A percentile compares a stretch with the other conserved stretches of the same genome.
These are phyloP conservation scores for Pygoscelis antarcticus DNA, from an alignment of 2,113 vertebrate genomes.

Conservation along the genomic window DNA sequence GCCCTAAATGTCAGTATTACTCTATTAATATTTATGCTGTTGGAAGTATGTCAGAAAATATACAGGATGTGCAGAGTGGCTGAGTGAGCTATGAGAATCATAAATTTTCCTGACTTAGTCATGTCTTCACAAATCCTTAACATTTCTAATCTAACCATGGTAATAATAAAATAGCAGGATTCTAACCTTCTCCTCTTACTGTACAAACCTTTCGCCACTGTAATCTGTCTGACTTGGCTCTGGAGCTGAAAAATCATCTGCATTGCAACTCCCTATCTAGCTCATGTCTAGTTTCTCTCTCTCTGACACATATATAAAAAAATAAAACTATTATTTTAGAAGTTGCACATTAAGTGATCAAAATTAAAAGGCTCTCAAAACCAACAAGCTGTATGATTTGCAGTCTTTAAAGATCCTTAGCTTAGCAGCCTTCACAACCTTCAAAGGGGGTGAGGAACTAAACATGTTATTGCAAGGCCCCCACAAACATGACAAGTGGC, in stretches of 20 bases:
- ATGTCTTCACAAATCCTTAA: constrained; percentile 55
- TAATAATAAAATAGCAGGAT: constrained; percentile 53
- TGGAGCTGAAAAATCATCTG: constrained; percentile 32
- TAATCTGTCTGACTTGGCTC: constrained; percentile 31
- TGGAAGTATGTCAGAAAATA: constrained; percentile 67
- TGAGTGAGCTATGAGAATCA: constrained; percentile 50
- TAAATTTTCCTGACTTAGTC: constrained; percentile 58
- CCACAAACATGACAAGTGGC: constrained; percentile 20
- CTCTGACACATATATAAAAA: neutral
- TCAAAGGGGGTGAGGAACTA: neutral
- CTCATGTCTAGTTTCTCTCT: neutral
- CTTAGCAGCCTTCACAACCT: neutral
- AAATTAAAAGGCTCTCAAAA: constrained; percentile 37
- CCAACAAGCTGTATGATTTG: neutral
- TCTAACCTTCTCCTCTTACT: constrained; percentile 56
- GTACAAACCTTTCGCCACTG: constrained; percentile 22
- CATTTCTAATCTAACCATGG: constrained; percentile 48
- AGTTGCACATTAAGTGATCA: constrained; percentile 7
- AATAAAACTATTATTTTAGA: constrained; percentile 31
- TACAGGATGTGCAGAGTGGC: constrained; percentile 61
- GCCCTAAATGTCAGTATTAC: constrained; percentile 65
- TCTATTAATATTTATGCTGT: constrained; percentile 68
- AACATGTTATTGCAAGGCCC: constrained; percentile 23
- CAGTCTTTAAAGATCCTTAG: neutral
- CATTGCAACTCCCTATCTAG: constrained; percentile 33